A percentile compares a stretch with the other conserved stretches of the same genome.
Conservation (phyloP, 2,888 invertebrate species). For the Apodemia mormo region DNA sequence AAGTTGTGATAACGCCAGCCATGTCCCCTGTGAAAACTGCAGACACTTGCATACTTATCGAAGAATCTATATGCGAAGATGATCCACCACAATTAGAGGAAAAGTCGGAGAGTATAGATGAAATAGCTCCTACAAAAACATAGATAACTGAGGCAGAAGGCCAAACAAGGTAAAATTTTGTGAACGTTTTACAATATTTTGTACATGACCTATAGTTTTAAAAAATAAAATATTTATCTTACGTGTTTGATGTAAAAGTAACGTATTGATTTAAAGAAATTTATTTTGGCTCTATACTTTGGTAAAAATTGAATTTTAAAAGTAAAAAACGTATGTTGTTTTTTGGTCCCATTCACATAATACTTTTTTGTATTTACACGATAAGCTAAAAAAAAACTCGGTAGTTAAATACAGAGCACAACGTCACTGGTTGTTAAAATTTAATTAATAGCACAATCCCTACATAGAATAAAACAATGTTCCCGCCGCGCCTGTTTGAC, state of each 20-base stretch:
- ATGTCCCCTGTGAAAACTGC: not conserved
- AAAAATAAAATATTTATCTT: not conserved
- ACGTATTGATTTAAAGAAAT: not conserved
- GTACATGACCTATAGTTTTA: not conserved
- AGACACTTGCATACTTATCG: conserved; percentile 4
- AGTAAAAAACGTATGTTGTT: too few species aligned
- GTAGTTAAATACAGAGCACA: too few species aligned
- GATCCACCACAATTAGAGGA: conserved; percentile 40
- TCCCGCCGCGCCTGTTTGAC: too few species aligned
- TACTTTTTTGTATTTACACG: too few species aligned
- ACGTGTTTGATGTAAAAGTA: not conserved
- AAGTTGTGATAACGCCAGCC: conserved; percentile 2
- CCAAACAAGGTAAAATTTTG: conserved; percentile 45
- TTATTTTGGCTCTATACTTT: too few species aligned
- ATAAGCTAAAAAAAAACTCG: too few species aligned
- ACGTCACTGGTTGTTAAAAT: too few species aligned
- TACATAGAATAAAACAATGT: too few species aligned
- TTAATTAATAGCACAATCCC: too few species aligned
- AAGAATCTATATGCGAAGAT: conserved; percentile 18
- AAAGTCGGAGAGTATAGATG: conserved; percentile 45
- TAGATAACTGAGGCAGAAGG: conserved; percentile 38
- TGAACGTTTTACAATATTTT: conserved; percentile 58
- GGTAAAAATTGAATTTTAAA: too few species aligned
- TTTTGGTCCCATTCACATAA: too few species aligned
- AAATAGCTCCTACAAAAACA: conserved; percentile 9